Conservation (phyloP, 2,888 invertebrate species). For the Polyommatus icarus region DNA sequence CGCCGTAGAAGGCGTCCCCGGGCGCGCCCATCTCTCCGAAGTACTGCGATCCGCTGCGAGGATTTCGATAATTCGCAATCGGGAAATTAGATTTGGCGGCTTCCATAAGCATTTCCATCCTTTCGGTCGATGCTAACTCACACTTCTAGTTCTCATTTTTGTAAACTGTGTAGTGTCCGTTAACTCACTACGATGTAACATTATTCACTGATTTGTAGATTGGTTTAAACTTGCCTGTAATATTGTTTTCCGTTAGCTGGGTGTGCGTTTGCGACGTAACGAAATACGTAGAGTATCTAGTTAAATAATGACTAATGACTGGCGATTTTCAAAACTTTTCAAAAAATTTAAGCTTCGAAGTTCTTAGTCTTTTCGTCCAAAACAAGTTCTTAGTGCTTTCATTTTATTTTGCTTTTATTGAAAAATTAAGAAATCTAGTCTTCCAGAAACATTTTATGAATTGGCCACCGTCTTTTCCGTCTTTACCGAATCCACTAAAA, state of each 20-base stretch:
- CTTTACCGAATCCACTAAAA: not conserved
- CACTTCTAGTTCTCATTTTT: slow-evolving; percentile 52
- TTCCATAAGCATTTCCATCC: slow-evolving; percentile 79
- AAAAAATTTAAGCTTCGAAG: too few species aligned
- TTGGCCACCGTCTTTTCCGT: not conserved
- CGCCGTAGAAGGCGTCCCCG: slow-evolving; percentile 57
- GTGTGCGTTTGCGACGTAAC: not conserved
- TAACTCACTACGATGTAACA: not conserved
- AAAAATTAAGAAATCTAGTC: too few species aligned
- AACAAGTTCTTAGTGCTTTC: too few species aligned
- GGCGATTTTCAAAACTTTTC: not conserved
- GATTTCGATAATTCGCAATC: slow-evolving; percentile 61
- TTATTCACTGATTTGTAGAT: slow-evolving; percentile 23
- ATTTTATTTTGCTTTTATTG: too few species aligned
- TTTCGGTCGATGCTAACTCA: slow-evolving; percentile 58
- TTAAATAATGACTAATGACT: not conserved
- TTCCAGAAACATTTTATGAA: not conserved
- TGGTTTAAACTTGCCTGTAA: not conserved
- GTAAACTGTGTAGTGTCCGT: slow-evolving; percentile 33
- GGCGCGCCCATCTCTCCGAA: slow-evolving; percentile 67
- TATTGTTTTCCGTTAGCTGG: not conserved
- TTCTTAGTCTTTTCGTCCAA: too few species aligned
- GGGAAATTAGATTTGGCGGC: slow-evolving; percentile 70
- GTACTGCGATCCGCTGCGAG: slow-evolving; percentile 54
- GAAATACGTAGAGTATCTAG: not conserved